Evolutionary conservation across 1,140 invertebrate species (phyloP), one percentile per base, ranked within the genome.

Genomic region (Trichonephila clavipes): DNA sequence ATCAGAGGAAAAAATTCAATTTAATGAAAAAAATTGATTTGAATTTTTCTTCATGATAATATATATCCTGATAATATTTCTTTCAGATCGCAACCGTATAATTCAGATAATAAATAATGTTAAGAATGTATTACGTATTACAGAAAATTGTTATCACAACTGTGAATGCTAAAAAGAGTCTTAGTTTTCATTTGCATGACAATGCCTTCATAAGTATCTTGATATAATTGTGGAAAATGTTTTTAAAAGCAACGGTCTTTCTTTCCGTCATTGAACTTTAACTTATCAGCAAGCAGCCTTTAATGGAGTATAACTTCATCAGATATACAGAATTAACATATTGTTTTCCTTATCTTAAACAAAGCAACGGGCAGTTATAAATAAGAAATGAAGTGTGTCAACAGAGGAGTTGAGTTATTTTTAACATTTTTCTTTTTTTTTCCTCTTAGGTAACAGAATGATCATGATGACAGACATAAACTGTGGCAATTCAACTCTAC

Each of bases 381-480:
- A 90, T 90, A 82, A 81, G 62, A 81, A 82, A 90, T 90, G 69
- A 77, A 77, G 69, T 82, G 89, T 90, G 89, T 72, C 66, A 90
- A 82, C 24, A 82, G 86, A 88, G 18, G 16, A 44, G 44, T 61
- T 21, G 21, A 90, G 69, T 61, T 90, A 90, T 81, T 90, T 81
- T 82, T 81, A 62, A 34, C 59, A 14, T 24, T 90, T 72, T 77
- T 72, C 34, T 89, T 72, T 89, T 88, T 82, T 81, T 61, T 28
- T 7, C 51, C 7, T 51, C 89, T 90, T 64, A 89, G 88, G 66
- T 89, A 59, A 89, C 16, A 16, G 34, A 1, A 66, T 18, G 28
- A 19, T 77, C 18, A 34, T 24, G 72, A 34, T 77, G 34, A 40
- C 72, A 28, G 34, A 77, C 34, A 77, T 28, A 14, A 77, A 77